These are phyloP conservation scores for Hemaris fuciformis DNA, from an alignment of 2,888 invertebrate genomes.

Conservation along the genomic window DNA sequence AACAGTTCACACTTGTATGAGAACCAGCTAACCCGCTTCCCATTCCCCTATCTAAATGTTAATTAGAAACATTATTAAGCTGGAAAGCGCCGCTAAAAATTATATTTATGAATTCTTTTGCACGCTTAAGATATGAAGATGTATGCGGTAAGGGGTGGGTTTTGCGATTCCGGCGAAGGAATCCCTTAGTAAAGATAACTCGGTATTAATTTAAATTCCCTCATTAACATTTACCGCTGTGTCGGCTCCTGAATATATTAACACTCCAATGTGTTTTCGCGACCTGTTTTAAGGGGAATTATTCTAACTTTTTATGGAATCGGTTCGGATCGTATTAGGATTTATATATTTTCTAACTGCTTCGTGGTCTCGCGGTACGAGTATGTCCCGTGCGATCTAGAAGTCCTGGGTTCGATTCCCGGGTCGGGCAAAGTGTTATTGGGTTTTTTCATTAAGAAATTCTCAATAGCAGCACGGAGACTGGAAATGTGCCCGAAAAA, in stretches of 20 bases:
- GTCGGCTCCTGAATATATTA: constrained; percentile 53
- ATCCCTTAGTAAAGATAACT: constrained; percentile 14
- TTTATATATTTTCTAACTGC: no score
- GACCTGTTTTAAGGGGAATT: not conserved
- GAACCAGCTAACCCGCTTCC: no score
- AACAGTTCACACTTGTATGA: no score
- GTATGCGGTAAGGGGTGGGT: not conserved
- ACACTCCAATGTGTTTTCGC: not conserved
- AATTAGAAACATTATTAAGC: not conserved
- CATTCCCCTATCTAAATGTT: not conserved
- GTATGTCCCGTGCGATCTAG: no score
- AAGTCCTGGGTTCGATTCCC: no score
- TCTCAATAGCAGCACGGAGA: no score
- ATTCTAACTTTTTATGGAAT: not conserved
- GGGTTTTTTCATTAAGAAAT: no score
- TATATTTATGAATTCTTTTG: constrained; percentile 4
- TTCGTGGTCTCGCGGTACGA: no score
- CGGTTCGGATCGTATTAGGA: no score
- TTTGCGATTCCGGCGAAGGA: not conserved
- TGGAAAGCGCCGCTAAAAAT: not conserved
- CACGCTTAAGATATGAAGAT: constrained; percentile 5
- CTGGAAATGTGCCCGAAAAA: no score
- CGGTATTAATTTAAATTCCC: constrained; percentile 54
- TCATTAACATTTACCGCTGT: constrained; percentile 38
- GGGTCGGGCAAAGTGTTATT: no score